Conservation (phyloP, 2,113 vertebrate species). For the Actenoides lindsayi region DNA sequence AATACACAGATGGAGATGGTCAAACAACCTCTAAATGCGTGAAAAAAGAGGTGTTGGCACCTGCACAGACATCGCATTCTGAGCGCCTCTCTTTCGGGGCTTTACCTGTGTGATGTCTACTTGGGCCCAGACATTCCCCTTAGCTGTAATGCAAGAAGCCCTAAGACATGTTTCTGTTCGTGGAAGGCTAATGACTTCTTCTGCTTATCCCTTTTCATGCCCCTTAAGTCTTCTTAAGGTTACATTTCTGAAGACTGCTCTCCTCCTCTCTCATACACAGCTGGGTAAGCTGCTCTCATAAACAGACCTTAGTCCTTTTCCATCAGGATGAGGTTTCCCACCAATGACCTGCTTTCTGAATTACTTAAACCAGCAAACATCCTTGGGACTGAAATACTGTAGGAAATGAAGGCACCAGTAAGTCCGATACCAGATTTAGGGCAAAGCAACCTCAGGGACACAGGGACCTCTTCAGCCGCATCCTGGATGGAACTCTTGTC, state of each 20-base stretch:
- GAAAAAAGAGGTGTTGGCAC: not conserved
- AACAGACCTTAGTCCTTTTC: not conserved
- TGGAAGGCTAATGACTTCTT: not conserved
- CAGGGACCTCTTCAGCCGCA: not conserved
- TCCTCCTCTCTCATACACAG: not conserved
- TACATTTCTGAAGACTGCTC: not conserved
- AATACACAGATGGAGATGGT: not conserved
- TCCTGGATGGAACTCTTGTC: not conserved
- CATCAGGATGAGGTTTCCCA: not conserved
- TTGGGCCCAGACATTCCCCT: not conserved
- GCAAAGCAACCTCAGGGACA: not conserved
- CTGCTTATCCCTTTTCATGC: not conserved
- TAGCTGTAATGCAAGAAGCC: not conserved
- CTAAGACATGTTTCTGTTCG: not conserved
- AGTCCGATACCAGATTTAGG: not conserved
- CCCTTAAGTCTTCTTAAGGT: not conserved
- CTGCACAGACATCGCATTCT: not conserved
- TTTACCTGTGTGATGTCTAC: not conserved
- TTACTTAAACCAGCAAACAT: not conserved
- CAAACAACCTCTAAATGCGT: not conserved
- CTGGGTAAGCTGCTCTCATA: not conserved
- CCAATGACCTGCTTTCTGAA: not conserved
- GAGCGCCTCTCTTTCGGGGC: not conserved
- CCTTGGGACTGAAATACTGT: accelerated
- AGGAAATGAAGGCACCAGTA: not conserved